These are phyloP conservation scores for Elephantulus edwardii DNA, from an alignment of 2,113 vertebrate genomes.

Conservation along the genomic window DNA sequence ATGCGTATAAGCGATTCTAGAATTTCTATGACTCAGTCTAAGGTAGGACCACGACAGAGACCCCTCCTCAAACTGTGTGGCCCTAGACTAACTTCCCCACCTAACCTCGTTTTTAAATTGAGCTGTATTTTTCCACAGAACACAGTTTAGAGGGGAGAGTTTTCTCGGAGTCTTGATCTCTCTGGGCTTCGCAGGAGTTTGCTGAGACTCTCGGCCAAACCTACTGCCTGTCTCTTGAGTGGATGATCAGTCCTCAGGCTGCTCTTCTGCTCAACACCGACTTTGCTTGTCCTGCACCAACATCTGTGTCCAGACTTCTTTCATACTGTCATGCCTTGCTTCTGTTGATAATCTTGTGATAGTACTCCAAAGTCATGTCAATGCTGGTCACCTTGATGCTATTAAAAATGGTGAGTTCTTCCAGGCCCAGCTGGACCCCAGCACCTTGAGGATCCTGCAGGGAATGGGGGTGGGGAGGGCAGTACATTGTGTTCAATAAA, in stretches of 20 bases:
- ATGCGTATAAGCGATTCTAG: neutral
- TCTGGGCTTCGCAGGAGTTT: neutral
- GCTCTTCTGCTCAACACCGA: neutral
- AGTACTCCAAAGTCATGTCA: neutral
- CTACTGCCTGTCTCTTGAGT: neutral
- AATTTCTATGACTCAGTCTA: slow-evolving; percentile 29
- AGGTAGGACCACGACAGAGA: neutral
- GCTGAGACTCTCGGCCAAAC: neutral
- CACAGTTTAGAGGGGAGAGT: neutral
- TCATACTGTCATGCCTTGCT: neutral
- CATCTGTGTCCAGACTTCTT: neutral
- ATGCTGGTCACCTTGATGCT: neutral
- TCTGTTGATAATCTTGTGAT: neutral
- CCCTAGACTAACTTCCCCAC: neutral
- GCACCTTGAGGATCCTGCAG: neutral
- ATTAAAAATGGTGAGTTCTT: neutral
- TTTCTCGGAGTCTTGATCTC: neutral
- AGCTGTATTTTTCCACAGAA: neutral
- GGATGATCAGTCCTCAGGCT: neutral
- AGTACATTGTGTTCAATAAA: slow-evolving; percentile 51
- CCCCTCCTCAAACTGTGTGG: neutral
- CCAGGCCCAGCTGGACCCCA: neutral
- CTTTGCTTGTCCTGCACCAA: neutral
- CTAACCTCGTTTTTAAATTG: neutral
- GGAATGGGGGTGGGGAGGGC: fast-evolving